Conservation (phyloP, 2,113 vertebrate genomes). For the Podiceps cristatus region DNA sequence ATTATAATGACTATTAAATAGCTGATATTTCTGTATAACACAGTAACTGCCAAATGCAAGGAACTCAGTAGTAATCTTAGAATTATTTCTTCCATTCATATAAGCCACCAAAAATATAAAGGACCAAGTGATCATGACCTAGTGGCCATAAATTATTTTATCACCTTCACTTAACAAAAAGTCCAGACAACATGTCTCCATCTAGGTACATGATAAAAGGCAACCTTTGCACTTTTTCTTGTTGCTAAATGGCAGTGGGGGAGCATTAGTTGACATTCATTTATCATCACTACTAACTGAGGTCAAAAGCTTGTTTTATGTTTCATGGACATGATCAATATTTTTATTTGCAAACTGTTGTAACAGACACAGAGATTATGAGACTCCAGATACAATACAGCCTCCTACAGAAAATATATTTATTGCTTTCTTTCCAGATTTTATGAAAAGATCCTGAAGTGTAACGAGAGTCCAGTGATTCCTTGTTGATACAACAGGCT, state of each 20-base stretch:
- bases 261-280: neutral
- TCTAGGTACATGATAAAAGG: neutral
- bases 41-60: neutral
- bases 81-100: neutral
- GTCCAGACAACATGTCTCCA: neutral
- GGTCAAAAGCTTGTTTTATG: neutral
- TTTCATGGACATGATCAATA: neutral
- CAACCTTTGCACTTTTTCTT: conserved; percentile 19
- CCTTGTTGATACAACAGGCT: neutral
- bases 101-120: neutral
- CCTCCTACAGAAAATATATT: neutral
- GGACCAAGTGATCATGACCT: neutral
- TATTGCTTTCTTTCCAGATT: neutral
- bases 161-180: neutral
- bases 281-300: neutral
- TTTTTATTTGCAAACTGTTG: neutral
- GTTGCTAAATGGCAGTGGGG: neutral
- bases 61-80: neutral
- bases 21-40: neutral
- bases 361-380: neutral
- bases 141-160: conserved; percentile 17
- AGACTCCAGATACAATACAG: neutral
- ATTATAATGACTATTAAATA: neutral
- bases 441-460: neutral
- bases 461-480: neutral